phyloP scores from a whole-genome alignment of 2,113 vertebrate genomes.

The Cynopterus brachyotis region DNA sequence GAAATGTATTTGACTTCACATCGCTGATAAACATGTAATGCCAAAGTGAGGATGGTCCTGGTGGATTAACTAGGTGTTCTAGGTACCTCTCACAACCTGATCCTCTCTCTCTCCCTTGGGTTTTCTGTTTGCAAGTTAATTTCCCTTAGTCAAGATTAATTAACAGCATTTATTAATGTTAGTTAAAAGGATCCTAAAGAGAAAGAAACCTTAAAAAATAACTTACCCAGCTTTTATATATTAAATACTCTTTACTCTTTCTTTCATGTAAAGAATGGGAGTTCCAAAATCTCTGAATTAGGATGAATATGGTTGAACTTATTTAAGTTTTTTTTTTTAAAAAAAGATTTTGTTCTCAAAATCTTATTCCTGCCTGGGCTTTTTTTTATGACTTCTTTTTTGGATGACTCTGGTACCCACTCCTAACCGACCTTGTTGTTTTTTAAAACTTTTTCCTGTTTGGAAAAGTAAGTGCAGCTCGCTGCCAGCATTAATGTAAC shows the following conservation, averaged over 20 bases:
- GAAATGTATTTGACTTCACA: not conserved
- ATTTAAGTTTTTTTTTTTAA: not conserved
- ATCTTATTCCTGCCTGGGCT: not conserved
- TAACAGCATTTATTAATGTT: constrained; percentile 1
- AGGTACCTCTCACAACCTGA: not conserved
- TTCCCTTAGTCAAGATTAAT: constrained; percentile 45
- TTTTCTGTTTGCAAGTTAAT: constrained; percentile 44
- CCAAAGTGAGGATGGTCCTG: not conserved
- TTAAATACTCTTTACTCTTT: not conserved
- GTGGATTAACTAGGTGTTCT: not conserved
- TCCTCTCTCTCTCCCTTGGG: not conserved
- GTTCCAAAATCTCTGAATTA: not conserved
- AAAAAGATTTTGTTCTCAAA: not conserved
- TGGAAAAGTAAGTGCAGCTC: too few species aligned
- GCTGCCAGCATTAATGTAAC: too few species aligned
- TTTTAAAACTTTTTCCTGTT: not conserved
- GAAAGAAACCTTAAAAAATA: not conserved
- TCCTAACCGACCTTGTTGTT: not conserved
- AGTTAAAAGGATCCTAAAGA: not conserved
- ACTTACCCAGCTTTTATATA: not conserved
- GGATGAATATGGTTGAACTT: not conserved
- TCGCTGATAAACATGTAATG: not conserved
- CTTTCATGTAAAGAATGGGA: not conserved
- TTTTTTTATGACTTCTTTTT: not conserved
- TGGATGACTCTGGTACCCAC: not conserved